These are phyloP conservation scores for Drosophila ezoana DNA, from an alignment of 2,888 invertebrate genomes.

Conservation along the genomic window DNA sequence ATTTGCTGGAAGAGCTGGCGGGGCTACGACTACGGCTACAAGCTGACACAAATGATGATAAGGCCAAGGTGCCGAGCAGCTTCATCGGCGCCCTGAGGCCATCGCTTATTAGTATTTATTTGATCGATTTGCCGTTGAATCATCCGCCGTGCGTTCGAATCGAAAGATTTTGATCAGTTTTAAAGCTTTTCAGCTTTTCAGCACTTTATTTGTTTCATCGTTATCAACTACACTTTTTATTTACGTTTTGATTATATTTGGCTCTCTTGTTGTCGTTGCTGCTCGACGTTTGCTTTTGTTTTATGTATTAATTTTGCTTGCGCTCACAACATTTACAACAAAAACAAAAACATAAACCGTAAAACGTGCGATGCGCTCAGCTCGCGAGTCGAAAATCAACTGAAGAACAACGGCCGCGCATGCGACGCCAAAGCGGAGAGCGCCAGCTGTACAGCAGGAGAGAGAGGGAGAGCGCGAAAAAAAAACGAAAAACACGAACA, in stretches of 20 bases:
- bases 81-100: constrained; percentile 13
- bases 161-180: constrained; percentile 36
- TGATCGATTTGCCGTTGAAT: constrained; percentile 39
- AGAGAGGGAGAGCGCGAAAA: constrained; percentile 13
- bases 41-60: constrained; percentile 88
- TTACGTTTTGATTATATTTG: constrained; percentile 70
- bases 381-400: constrained; percentile 55
- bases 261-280: constrained; percentile 22
- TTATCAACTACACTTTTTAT: constrained; percentile 64
- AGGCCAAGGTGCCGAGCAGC: constrained; percentile 79
- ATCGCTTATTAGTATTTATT: constrained; percentile 8
- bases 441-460: constrained; percentile 2
- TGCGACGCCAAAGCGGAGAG: constrained; percentile 62
- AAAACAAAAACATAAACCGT: constrained; percentile 31
- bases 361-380: constrained; percentile 52
- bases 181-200: constrained; percentile 26
- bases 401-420: constrained; percentile 68
- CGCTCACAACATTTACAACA: constrained; percentile 28
- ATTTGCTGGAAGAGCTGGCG: constrained; percentile 90
- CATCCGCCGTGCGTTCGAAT: constrained; percentile 16
- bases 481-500: constrained; percentile 7
- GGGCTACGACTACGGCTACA: constrained; percentile 88
- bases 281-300: constrained; percentile 20
- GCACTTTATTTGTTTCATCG: constrained; percentile 21
- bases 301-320: constrained; percentile 23